Evolutionary conservation across 2,797 vertebrate species (phyloP).

Genomic region (Miichthys miiuy): DNA sequence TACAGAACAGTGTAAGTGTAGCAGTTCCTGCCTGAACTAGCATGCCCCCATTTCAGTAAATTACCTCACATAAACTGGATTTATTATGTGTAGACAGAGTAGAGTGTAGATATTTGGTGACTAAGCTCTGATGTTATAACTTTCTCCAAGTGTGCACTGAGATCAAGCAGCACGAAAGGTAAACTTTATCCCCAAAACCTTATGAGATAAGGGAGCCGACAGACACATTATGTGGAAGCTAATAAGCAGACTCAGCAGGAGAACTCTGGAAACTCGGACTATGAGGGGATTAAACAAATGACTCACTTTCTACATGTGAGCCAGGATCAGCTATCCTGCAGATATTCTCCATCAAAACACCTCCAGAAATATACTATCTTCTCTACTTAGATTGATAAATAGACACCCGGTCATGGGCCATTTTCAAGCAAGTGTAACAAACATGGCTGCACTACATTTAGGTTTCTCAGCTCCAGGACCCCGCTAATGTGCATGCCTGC

Average conservation of each 20-base stretch:
- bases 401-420: background rate
- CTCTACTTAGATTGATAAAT: background rate
- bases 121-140: background rate
- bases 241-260: background rate
- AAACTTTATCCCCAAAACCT: background rate
- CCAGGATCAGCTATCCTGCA: background rate
- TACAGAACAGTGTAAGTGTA: background rate
- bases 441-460: background rate
- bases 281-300: background rate
- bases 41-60: background rate
- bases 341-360: background rate
- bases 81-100: background rate
- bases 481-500: background rate
- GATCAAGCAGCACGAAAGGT: background rate
- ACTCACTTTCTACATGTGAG: background rate
- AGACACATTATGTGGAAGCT: background rate
- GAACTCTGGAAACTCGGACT: background rate
- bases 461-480: background rate
- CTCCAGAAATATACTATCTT: background rate
- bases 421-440: background rate
- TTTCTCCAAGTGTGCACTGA: background rate
- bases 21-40: background rate
- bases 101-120: background rate
- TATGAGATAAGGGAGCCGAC: constrained; percentile 13
- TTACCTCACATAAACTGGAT: background rate